Evolutionary conservation across 2,113 vertebrate genomes (phyloP).

Genomic region (Progne subis): DNA sequence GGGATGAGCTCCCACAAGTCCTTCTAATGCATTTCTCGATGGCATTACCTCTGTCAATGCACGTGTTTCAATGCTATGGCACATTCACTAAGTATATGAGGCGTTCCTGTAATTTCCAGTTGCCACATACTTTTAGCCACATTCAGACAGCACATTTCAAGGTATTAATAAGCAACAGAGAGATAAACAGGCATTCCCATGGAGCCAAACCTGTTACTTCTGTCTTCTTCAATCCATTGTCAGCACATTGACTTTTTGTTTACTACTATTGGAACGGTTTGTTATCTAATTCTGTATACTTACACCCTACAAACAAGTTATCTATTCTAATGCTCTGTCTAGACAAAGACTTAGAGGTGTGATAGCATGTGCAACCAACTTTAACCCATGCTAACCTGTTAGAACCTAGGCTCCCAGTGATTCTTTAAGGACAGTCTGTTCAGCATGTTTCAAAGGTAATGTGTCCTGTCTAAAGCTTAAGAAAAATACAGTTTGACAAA

Average conservation of each 20-base stretch:
- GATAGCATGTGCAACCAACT: not conserved
- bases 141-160: not conserved
- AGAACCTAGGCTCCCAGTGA: not conserved
- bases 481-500: slow-evolving; percentile 36
- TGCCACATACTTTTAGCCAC: not conserved
- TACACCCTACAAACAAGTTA: slow-evolving; percentile 16
- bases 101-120: not conserved
- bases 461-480: slow-evolving; percentile 24
- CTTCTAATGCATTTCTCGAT: not conserved
- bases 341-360: slow-evolving; percentile 47
- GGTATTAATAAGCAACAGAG: not conserved
- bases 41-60: not conserved
- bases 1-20: not conserved
- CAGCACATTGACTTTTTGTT: slow-evolving; percentile 19
- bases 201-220: not conserved
- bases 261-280: not conserved
- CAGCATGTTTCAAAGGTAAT: not conserved
- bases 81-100: not conserved
- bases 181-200: not conserved
- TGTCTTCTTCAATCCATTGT: slow-evolving; percentile 11
- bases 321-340: slow-evolving; percentile 37
- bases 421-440: not conserved
- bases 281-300: slow-evolving; percentile 37
- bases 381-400: slow-evolving; percentile 22
- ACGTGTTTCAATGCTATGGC: not conserved